Evolutionary conservation across 2,797 vertebrate genomes (phyloP).

Genomic region (Neosilurus mollespiculum): DNA sequence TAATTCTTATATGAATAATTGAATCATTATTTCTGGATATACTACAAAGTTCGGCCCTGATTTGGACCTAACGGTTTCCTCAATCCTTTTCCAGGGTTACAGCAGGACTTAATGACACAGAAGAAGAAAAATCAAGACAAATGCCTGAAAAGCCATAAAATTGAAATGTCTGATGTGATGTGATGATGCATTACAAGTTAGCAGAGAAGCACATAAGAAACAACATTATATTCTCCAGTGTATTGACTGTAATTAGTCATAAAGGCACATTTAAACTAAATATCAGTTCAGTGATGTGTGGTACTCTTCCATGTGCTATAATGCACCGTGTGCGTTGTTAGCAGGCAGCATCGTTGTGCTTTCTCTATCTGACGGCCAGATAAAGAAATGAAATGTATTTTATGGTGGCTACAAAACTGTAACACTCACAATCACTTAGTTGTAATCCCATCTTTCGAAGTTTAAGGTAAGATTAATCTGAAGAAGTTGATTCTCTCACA

Average conservation of each 20-base stretch:
- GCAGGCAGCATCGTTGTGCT: background rate
- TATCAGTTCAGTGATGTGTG: slow-evolving; percentile 1
- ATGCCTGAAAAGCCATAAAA: background rate
- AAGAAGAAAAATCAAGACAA: background rate
- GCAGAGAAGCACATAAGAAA: background rate
- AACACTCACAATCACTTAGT: background rate
- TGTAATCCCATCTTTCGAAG: background rate
- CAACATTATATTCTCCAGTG: slow-evolving; percentile 10
- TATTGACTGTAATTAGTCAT: background rate
- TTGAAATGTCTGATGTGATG: no score
- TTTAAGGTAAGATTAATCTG: background rate
- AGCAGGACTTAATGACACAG: background rate
- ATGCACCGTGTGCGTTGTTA: background rate
- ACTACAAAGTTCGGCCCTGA: background rate
- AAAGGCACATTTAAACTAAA: slow-evolving; percentile 7
- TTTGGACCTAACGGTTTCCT: background rate
- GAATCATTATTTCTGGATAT: background rate
- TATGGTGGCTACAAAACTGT: background rate
- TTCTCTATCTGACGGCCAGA: background rate
- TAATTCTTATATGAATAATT: background rate
- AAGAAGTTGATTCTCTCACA: background rate
- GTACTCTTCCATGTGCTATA: background rate
- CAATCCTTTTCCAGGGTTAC: background rate
- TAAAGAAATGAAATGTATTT: background rate
- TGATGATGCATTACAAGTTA: no score